Evolutionary conservation across 1,140 invertebrate species (phyloP).

Genomic region (Drosophila kohkoa): DNA sequence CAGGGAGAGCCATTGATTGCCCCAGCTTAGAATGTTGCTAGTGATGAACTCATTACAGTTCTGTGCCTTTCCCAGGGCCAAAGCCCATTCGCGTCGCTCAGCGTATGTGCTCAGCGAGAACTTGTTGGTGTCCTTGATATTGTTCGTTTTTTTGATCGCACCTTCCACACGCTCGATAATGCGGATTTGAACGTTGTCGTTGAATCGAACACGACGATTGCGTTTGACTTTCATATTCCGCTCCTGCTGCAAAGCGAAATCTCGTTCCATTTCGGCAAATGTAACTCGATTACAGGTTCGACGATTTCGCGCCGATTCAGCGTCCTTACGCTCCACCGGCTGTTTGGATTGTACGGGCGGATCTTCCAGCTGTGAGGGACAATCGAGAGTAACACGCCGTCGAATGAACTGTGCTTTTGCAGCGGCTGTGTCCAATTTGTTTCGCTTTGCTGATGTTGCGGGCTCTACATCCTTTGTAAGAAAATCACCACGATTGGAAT

Average conservation of each 20-base stretch:
- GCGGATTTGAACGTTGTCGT: slow-evolving; percentile 19
- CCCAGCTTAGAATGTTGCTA: slow-evolving; percentile 62
- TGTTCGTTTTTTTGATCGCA: slow-evolving; percentile 3
- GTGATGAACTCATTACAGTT: slow-evolving; percentile 58
- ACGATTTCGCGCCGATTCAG: slow-evolving; percentile 48
- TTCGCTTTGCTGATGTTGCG: slow-evolving; percentile 34
- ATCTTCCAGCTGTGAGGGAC: slow-evolving; percentile 41
- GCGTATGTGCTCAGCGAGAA: slow-evolving; percentile 41
- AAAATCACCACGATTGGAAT: slow-evolving; percentile 71
- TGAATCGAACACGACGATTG: slow-evolving; percentile 46
- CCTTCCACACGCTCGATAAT: slow-evolving; percentile 39
- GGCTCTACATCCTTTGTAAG: slow-evolving; percentile 42
- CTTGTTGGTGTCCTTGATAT: slow-evolving; percentile 51
- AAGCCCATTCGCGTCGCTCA: slow-evolving; percentile 55
- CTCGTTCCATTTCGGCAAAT: slow-evolving; percentile 68
- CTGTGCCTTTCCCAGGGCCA: not conserved
- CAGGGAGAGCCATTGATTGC: slow-evolving; percentile 64
- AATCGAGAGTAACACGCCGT: slow-evolving; percentile 39
- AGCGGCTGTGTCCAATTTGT: slow-evolving; percentile 17
- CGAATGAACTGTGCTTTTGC: slow-evolving; percentile 7
- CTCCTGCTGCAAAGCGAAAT: slow-evolving; percentile 22
- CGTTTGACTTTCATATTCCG: slow-evolving; percentile 17
- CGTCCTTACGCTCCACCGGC: slow-evolving; percentile 49
- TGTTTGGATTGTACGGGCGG: slow-evolving; percentile 10
- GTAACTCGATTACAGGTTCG: slow-evolving; percentile 72